Percentiles rank a stretch among this genome's conserved stretches.
Conservation (phyloP, 1,140 invertebrate species). For the Colletes latitarsis region DNA sequence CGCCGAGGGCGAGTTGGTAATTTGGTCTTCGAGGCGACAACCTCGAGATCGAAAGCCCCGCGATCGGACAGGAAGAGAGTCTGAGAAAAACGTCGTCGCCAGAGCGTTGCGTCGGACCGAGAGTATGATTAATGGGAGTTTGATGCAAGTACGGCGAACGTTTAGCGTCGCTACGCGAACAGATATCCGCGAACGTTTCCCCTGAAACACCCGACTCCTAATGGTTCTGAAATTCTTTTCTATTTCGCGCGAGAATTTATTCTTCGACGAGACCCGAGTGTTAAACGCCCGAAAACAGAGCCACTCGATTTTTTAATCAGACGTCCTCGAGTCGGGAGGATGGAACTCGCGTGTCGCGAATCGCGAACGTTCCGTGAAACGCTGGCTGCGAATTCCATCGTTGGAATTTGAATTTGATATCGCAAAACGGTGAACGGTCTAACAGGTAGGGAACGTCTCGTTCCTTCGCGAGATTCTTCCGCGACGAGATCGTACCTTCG, state of each 20-base stretch:
- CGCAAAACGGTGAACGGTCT: neutral
- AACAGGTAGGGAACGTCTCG: constrained; percentile 30
- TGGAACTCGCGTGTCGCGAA: no score
- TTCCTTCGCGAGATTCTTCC: constrained; percentile 5
- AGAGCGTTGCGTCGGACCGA: constrained; percentile 1
- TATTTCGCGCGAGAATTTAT: no score
- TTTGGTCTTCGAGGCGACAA: neutral
- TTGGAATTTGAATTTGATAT: constrained; percentile 25
- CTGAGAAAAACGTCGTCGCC: constrained; percentile 5
- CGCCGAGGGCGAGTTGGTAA: no score
- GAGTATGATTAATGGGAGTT: constrained; percentile 35
- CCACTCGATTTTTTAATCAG: constrained; percentile 12
- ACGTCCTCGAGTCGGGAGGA: no score
- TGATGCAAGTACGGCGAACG: constrained; percentile 26
- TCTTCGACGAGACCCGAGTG: no score
- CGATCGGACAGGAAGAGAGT: no score
- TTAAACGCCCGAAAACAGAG: no score
- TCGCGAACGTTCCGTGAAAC: neutral
- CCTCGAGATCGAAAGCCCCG: neutral
- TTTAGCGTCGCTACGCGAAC: neutral
- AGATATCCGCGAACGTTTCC: constrained; percentile 1
- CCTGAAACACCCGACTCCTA: neutral
- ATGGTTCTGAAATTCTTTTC: no score
- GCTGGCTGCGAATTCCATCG: constrained; percentile 4
- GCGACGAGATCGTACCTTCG: neutral